phyloP scores from a whole-genome alignment of 2,888 invertebrate species.

The Oconnorella tubifera region DNA sequence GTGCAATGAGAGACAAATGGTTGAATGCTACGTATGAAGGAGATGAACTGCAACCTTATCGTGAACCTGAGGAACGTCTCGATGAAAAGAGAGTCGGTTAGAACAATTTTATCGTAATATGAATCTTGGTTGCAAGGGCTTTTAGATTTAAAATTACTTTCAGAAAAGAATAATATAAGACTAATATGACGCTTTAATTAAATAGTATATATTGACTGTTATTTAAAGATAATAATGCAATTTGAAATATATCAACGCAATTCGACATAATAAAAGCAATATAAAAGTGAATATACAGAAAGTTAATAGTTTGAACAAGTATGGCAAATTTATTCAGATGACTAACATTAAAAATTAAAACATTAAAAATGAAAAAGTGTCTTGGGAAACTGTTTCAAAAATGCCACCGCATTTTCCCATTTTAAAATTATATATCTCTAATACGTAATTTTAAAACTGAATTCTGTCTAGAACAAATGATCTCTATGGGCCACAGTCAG shows the following conservation, averaged over 20 bases:
- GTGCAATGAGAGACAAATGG: constrained; percentile 92
- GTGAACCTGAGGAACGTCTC: constrained; percentile 63
- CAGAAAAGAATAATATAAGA: not conserved
- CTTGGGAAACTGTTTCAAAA: too few relatives aligned
- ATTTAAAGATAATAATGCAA: not conserved
- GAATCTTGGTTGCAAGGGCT: too few relatives aligned
- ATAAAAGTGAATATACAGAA: too few relatives aligned
- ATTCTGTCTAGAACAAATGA: constrained; percentile 69
- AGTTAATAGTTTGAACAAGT: too few relatives aligned
- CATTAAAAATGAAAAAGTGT: too few relatives aligned
- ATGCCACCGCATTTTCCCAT: too few relatives aligned
- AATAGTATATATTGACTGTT: not conserved
- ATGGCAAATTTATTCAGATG: too few relatives aligned
- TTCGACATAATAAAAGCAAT: too few relatives aligned
- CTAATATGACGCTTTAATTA: not conserved
- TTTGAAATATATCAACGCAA: constrained; percentile 13
- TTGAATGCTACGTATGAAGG: constrained; percentile 99
- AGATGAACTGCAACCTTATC: constrained; percentile 89
- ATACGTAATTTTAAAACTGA: too few relatives aligned
- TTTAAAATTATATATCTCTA: too few relatives aligned
- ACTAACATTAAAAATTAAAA: too few relatives aligned
- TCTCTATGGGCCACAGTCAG: constrained; percentile 91
- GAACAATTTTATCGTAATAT: not conserved
- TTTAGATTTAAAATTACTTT: too few relatives aligned
- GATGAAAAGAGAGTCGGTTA: constrained; percentile 53